Conservation (phyloP, 2,888 invertebrate genomes). For the Chydorus sphaericus region DNA sequence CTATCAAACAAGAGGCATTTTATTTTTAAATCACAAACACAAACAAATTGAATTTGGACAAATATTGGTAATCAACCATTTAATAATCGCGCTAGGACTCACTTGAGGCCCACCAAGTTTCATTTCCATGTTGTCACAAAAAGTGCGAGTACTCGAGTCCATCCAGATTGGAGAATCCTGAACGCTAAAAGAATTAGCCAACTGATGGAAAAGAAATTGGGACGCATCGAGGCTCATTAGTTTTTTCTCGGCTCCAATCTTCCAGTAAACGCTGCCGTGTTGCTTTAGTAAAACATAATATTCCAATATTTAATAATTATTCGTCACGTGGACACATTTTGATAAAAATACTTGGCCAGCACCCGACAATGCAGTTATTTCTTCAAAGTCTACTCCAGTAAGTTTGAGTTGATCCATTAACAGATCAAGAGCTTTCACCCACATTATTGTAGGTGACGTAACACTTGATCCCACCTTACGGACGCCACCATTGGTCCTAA, state of each 20-base stretch:
- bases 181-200: constrained; percentile 62
- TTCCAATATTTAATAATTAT: background rate
- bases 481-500: constrained; percentile 47
- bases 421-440: constrained; percentile 90
- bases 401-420: constrained; percentile 68
- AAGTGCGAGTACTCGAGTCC: constrained; percentile 68
- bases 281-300: constrained; percentile 46
- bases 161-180: constrained; percentile 86
- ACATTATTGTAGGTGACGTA: constrained; percentile 75
- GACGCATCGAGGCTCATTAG: constrained; percentile 51
- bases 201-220: constrained; percentile 67
- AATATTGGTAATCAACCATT: too few species aligned
- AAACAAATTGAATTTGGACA: background rate
- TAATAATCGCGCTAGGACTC: constrained; percentile 19
- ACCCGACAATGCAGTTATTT: constrained; percentile 72
- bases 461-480: constrained; percentile 38
- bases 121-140: constrained; percentile 65
- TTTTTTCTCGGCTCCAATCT: constrained; percentile 48
- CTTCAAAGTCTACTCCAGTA: constrained; percentile 65
- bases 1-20: constrained; percentile 32
- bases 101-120: constrained; percentile 64
- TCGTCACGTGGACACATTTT: background rate
- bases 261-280: constrained; percentile 97
- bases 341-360: constrained; percentile 60
- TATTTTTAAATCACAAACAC: background rate